Conservation (phyloP, 1,140 invertebrate species). For the Oscheius sp. region DNA sequence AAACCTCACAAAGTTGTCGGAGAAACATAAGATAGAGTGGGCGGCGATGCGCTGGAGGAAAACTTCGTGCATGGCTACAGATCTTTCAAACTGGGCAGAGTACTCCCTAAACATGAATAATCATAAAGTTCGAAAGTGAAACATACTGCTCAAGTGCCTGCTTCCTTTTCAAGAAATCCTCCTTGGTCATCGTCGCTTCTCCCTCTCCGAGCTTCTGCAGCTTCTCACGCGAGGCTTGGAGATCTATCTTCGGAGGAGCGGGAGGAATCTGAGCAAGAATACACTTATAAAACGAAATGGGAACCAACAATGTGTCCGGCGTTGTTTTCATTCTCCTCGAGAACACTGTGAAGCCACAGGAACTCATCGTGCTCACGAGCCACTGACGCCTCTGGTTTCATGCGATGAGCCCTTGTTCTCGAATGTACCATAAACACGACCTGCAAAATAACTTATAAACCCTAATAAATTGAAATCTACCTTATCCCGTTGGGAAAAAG, state of each 20-base stretch:
- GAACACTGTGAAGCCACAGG: slow-evolving; percentile 94
- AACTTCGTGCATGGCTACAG: slow-evolving; percentile 99
- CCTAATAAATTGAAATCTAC: slow-evolving; percentile 60
- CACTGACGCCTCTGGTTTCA: slow-evolving; percentile 90
- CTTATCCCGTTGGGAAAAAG: slow-evolving; percentile 96
- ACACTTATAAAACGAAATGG: background rate
- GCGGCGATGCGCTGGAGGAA: slow-evolving; percentile 82
- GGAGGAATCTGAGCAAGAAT: slow-evolving; percentile 82
- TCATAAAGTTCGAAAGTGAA: slow-evolving; percentile 20
- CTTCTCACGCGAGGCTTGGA: slow-evolving; percentile 96
- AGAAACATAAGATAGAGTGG: slow-evolving; percentile 87
- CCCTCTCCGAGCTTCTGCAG: slow-evolving; percentile 93
- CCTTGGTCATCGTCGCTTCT: slow-evolving; percentile 95
- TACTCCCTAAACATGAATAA: slow-evolving; percentile 76
- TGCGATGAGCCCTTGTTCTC: slow-evolving; percentile 81
- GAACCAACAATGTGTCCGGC: slow-evolving; percentile 92
- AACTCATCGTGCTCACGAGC: slow-evolving; percentile 98
- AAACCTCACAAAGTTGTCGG: slow-evolving; percentile 92
- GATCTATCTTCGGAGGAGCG: slow-evolving; percentile 92
- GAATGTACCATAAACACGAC: slow-evolving; percentile 99
- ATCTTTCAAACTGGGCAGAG: slow-evolving; percentile 98
- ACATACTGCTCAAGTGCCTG: slow-evolving; percentile 95
- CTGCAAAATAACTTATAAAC: slow-evolving; percentile 38
- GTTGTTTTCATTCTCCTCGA: slow-evolving; percentile 95
- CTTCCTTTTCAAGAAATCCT: slow-evolving; percentile 99